Evolutionary conservation across 64 coral and sea anemone species (phyloP), one percentile per base, ranked within the genome.

Genomic region (Actinia tenebrosa): DNA sequence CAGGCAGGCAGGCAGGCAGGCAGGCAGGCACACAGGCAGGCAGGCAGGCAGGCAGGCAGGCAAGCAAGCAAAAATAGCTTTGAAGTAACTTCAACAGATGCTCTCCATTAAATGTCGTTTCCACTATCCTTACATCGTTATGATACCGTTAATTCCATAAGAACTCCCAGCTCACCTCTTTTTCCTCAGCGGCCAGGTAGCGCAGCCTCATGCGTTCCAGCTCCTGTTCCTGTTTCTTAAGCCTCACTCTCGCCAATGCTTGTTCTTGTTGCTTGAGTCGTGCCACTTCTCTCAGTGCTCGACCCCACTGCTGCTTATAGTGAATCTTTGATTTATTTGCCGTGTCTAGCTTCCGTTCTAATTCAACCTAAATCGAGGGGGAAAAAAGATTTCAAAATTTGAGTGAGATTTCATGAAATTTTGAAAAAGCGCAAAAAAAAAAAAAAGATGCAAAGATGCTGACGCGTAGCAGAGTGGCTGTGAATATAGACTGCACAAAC

Each of bases 281-380:
- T 0, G 89, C 97, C 80, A 99, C 87, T 66, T 99, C 93, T 77
- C 93, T 92, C 3, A 99, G 84, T 20, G 97, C 93, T 56, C 91
- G 81, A 25, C 97, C 93, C 97, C 97, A 99, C 26, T 99, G 93
- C 64, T 99, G 97, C 45, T 99, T 99, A 60, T 99, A 99, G 87
- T 95, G 93, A 25, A 99, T 93, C 90, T 98, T 99, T 19, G 97
- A 95, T 44, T 99, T 99, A 85, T 93, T 99, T 17, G 93, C 37
- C n/a, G 88, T 90, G 66, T 99, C 93, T 5, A 95, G 85, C 63
- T 95, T 99, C 47, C 97, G 97, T 60, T 95, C 97, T 1, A 99
- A 81, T 78, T 95, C 91, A 58, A 86, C 83, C 96, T 98, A 75
- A 75, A 42, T 9, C 54, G 45, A 44, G 19, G 44, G 10, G 46